A percentile compares a stretch with the other conserved stretches of the same genome.
Evolutionary conservation across 2,113 vertebrate genomes (phyloP).

Genomic region (Tiliqua scincoides): DNA sequence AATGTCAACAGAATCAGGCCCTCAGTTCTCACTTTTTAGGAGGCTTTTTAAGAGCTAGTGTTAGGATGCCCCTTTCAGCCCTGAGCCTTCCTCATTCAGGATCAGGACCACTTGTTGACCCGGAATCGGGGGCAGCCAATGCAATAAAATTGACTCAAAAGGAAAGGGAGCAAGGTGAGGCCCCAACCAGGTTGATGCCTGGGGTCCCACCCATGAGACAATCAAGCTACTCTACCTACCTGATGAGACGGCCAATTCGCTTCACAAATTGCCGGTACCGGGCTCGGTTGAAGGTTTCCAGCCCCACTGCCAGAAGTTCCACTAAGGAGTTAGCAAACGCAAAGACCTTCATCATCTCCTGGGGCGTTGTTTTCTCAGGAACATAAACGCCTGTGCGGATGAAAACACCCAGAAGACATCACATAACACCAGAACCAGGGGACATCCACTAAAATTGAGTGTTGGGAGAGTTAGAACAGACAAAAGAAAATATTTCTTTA

Average conservation of each 20-base stretch:
- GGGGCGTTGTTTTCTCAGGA: conserved; percentile 88
- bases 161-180: too few relatives aligned
- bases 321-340: conserved; percentile 92
- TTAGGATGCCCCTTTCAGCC: background rate
- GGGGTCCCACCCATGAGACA: background rate
- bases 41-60: background rate
- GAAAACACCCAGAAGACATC: background rate
- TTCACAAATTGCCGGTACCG: conserved; percentile 96
- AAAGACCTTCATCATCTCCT: conserved; percentile 98
- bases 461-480: too few relatives aligned
- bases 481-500: too few relatives aligned
- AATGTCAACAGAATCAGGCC: background rate
- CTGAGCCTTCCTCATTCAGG: background rate
- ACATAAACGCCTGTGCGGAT: conserved; percentile 82
- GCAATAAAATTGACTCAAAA: too few relatives aligned
- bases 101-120: too few relatives aligned
- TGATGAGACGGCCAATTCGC: conserved; percentile 92
- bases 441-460: too few relatives aligned
- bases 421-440: too few relatives aligned
- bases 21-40: too few relatives aligned
- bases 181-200: too few relatives aligned
- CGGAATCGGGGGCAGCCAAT: too few relatives aligned
- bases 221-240: conserved; percentile 72
- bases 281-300: conserved; percentile 94
- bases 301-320: conserved; percentile 88